Evolutionary conservation across 2,113 vertebrate genomes (phyloP).

Genomic region (Climacteris rufus): DNA sequence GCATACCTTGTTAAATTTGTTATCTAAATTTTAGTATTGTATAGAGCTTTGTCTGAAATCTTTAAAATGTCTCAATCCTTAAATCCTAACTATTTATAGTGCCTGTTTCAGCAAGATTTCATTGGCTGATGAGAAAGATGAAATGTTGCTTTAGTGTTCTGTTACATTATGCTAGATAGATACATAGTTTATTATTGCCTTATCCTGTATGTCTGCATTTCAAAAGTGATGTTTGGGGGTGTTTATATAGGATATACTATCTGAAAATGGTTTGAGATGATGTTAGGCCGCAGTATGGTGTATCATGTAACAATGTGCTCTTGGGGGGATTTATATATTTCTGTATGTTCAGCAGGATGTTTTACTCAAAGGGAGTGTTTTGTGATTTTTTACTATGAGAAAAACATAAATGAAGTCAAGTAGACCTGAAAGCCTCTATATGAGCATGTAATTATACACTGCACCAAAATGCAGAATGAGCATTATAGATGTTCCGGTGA

Average conservation of each 20-base stretch:
- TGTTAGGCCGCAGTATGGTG: neutral
- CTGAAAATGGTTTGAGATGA: neutral
- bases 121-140: neutral
- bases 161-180: neutral
- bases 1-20: neutral
- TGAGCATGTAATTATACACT: neutral
- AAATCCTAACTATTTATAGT: neutral
- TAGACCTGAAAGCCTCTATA: neutral
- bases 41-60: neutral
- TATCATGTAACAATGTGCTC: neutral
- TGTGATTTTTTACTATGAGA: neutral
- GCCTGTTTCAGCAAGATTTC: neutral
- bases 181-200: neutral
- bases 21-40: neutral
- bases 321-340: neutral
- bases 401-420: neutral
- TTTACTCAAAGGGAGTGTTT: neutral
- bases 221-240: neutral
- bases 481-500: neutral
- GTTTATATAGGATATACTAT: neutral
- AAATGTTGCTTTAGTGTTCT: neutral
- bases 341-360: neutral
- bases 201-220: neutral
- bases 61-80: neutral
- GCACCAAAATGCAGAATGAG: neutral